phyloP scores from a whole-genome alignment of 2,888 invertebrate genomes.

The Ochropacha duplaris region DNA sequence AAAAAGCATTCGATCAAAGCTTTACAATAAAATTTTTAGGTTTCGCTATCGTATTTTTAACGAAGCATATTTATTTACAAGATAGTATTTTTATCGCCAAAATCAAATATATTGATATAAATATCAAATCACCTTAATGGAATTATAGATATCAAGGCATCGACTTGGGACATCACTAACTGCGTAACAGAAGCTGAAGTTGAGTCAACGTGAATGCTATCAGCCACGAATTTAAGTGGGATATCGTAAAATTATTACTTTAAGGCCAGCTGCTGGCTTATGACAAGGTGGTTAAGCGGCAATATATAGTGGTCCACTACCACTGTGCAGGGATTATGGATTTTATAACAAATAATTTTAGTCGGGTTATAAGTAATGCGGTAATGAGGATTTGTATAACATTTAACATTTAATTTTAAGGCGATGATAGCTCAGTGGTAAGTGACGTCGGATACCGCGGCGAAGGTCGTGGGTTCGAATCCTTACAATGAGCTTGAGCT shows the following conservation, averaged over 20 bases:
- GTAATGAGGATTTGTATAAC: not conserved
- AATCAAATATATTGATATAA: no score
- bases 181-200: slow-evolving; percentile 18
- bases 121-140: not conserved
- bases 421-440: no score
- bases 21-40: no score
- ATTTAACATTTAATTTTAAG: no score
- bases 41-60: no score
- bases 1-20: no score
- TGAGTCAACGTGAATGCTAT: slow-evolving; percentile 22
- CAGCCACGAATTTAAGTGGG: slow-evolving; percentile 46
- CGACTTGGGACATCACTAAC: slow-evolving; percentile 20
- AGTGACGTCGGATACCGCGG: no score
- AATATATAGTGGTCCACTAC: slow-evolving; percentile 41
- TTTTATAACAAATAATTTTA: not conserved
- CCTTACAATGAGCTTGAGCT: no score
- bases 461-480: no score
- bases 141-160: not conserved
- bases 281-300: slow-evolving; percentile 52
- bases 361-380: not conserved
- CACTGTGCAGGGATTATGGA: slow-evolving; percentile 13
- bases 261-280: slow-evolving; percentile 57
- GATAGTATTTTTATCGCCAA: no score
- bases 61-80: no score
- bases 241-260: slow-evolving; percentile 64